Conservation (phyloP, 2,888 invertebrate genomes). For the Pseudococcus viburni region DNA sequence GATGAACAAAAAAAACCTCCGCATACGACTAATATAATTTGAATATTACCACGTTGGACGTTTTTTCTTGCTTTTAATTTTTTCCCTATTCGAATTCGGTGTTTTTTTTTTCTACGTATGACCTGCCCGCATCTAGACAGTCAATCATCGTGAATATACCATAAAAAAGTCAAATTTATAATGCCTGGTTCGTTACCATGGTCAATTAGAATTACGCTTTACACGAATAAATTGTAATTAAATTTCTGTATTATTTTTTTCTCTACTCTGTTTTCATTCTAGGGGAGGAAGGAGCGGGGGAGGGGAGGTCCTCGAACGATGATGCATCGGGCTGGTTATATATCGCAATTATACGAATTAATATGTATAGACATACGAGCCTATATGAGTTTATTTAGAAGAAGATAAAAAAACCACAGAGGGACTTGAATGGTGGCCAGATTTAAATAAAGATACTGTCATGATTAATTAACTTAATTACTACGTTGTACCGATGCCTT, state of each 20-base stretch:
- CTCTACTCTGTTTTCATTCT: background rate
- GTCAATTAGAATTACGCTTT: conserved; percentile 47
- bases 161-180: conserved; percentile 61
- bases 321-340: background rate
- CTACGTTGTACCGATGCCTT: background rate
- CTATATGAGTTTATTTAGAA: background rate
- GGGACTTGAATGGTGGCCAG: conserved; percentile 38
- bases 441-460: conserved; percentile 47
- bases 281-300: no score
- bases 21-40: conserved; percentile 51
- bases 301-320: background rate
- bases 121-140: conserved; percentile 63
- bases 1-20: background rate
- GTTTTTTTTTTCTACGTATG: background rate
- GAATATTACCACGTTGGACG: conserved; percentile 56
- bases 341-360: conserved; percentile 46
- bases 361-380: conserved; percentile 12
- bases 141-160: conserved; percentile 60
- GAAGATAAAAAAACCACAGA: conserved; percentile 34
- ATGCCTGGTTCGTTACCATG: conserved; percentile 7
- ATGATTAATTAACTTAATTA: conserved; percentile 47
- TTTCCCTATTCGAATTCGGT: conserved; percentile 3
- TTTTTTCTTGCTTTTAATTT: conserved; percentile 53
- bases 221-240: conserved; percentile 55
- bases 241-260: conserved; percentile 17